These are phyloP conservation scores for Caenorhabditis zanzibari DNA, from an alignment of 2,888 invertebrate species.

Conservation along the genomic window DNA sequence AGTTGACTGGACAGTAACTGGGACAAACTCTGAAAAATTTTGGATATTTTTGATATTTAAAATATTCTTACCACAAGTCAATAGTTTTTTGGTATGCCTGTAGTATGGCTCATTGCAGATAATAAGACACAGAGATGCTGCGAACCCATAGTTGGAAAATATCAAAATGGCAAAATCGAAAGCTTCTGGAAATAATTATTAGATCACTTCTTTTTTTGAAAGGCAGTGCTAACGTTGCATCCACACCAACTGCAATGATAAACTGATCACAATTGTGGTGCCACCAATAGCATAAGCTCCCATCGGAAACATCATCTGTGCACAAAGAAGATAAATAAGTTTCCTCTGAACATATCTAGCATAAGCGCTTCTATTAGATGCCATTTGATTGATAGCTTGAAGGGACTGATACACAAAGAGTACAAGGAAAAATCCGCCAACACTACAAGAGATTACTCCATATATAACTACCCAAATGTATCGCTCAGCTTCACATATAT, in stretches of 20 bases:
- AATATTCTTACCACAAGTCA: slow-evolving; percentile 22
- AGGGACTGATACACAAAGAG: slow-evolving; percentile 44
- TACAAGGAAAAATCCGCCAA: slow-evolving; percentile 31
- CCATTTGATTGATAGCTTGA: slow-evolving; percentile 44
- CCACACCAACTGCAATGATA: slow-evolving; percentile 33
- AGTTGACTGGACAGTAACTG: background rate
- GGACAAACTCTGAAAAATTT: slow-evolving; percentile 33
- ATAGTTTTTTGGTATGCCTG: slow-evolving; percentile 35
- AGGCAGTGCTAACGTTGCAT: slow-evolving; percentile 37
- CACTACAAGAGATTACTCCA: slow-evolving; percentile 38
- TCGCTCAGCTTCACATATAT: slow-evolving; percentile 32
- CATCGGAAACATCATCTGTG: slow-evolving; percentile 44
- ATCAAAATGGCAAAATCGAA: slow-evolving; percentile 45
- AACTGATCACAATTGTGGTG: slow-evolving; percentile 42
- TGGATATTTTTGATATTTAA: no score
- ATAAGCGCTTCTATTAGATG: slow-evolving; percentile 26
- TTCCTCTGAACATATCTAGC: slow-evolving; percentile 42
- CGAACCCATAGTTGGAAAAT: slow-evolving; percentile 52
- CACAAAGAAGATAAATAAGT: slow-evolving; percentile 34
- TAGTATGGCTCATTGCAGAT: slow-evolving; percentile 54
- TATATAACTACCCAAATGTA: slow-evolving; percentile 46
- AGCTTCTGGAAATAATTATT: slow-evolving; percentile 21
- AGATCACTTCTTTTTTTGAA: background rate
- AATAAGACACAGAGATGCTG: slow-evolving; percentile 41
- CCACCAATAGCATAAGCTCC: slow-evolving; percentile 49